A percentile compares a stretch with the other conserved stretches of the same genome.
phyloP scores from a whole-genome alignment of 1,140 invertebrate genomes.

The Temnothorax curvispinosus region DNA sequence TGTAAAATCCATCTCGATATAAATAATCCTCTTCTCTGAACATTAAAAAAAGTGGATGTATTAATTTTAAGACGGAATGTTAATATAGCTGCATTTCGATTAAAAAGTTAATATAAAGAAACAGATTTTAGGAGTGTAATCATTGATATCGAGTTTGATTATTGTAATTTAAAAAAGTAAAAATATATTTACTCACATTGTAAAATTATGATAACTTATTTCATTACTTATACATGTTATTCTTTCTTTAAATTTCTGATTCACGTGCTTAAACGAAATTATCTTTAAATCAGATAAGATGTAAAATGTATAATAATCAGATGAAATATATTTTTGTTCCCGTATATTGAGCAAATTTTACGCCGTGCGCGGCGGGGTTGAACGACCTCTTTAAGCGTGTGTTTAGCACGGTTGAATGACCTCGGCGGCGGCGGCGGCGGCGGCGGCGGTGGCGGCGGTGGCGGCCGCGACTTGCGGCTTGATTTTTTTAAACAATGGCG shows the following conservation, averaged over 20 bases:
- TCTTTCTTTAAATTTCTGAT: background rate
- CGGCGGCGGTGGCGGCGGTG: background rate
- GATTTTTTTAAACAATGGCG: slow-evolving; percentile 82
- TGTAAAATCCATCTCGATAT: background rate
- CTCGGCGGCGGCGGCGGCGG: slow-evolving; percentile 52
- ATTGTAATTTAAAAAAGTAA: no score
- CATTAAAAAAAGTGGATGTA: background rate
- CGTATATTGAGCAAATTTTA: slow-evolving; percentile 31
- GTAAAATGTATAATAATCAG: background rate
- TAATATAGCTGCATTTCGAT: no score
- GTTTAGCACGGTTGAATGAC: slow-evolving; percentile 72
- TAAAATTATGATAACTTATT: background rate
- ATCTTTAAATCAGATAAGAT: background rate
- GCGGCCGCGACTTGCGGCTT: slow-evolving; percentile 59
- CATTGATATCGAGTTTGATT: background rate
- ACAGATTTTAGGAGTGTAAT: background rate
- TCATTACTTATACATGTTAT: background rate
- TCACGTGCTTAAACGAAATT: background rate
- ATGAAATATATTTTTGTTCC: slow-evolving; percentile 32
- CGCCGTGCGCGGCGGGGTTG: slow-evolving; percentile 39
- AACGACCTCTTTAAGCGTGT: slow-evolving; percentile 64
- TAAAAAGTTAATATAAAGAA: background rate
- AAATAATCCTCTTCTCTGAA: background rate
- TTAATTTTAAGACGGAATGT: background rate
- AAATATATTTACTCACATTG: background rate